Evolutionary conservation across 2,113 vertebrate species (phyloP), one percentile per base, ranked within the genome.

Genomic region (Scolopax mira): DNA sequence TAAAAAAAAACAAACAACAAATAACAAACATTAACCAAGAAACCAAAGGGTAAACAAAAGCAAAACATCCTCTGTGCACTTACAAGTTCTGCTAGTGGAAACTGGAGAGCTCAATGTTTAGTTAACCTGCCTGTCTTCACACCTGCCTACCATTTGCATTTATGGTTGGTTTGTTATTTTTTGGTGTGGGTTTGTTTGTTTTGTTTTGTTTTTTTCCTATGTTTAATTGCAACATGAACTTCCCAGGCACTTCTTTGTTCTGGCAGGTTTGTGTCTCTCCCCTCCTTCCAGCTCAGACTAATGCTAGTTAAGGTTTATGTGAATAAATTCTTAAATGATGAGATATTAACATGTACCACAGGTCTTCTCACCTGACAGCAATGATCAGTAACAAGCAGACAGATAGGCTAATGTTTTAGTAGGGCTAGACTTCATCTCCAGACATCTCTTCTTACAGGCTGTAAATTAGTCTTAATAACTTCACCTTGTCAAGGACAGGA

Each of bases 141-240:
- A 82, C 41, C 35, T 77, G 51, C 19, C 69, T 30, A 70, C 18
- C 15, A 33, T 51, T 70, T 72, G 12, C 41, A 54, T 75, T 51
- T 35, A 41, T 7, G 10, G 11, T 18, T 86, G 31, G 7, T 0
- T 7, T 33, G 31, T 57, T 51, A 28, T 54, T 35, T 0, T 6
- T n/a, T n/a, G n/a, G n/a, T n/a, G n/a, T n/a, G n/a, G n/a, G 41
- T 42, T 42, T 42, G 41, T 42, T 42, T 13, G 13, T 42, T 16
- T 42, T 42, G 13, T 42, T 33, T 35, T 64, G 37, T 35, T 60
- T 42, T 49, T 61, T 70, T 31, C 0, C 0, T 28, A 13, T 1
- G 8, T 65, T 71, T 65, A 87, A 84, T 23, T 79, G 44, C 69
- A 46, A 66, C 13, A 31, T 14, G 16, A 91, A 52, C 55, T 78